Evolutionary conservation across 2,113 vertebrate species (phyloP), one percentile per base, ranked within the genome.

Genomic region (Toxotes chatareus): DNA sequence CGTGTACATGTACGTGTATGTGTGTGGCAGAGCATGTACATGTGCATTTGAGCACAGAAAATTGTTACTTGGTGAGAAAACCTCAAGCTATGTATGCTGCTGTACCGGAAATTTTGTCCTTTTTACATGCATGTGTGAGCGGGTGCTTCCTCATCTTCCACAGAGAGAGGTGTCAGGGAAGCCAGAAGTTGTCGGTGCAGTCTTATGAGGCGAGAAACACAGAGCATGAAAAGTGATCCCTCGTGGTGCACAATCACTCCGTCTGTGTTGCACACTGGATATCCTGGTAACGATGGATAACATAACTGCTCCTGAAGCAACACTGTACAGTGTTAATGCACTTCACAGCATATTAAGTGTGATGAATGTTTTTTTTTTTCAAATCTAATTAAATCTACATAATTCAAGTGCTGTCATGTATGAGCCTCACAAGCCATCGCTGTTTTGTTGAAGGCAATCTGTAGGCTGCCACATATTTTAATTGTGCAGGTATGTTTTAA

Each of bases 191-290:
- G 78, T 82, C 78, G 73, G 89, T 86, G 46, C n/a, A 42, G 56
- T 17, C 79, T 90, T 85, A 91, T 76, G 87, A 92, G 91, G 91
- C 68, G 82, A 73, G 76, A 89, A 87, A 82, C 63, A 83, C 80
- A 62, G 62, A 46, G 42, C 34, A 53, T 66, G 90, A 78, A 53
- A 90, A 56, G 51, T 53, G 60, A 90, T 86, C 81, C 44, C 27
- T 16, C 5, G 14, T 17, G 31, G 46, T 74, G 51, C 23, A 72
- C 42, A 67, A 59, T 36, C 59, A n/a, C 8, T 9, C 11, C 42
- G 51, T 32, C 49, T 34, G 55, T 32, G 40, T 36, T 13, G 36
- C 46, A 65, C 42, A 57, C 34, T 53, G 59, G 73, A 84, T 53
- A 88, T 64, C 73, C 49, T 55, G 62, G 34, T 5, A 75, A 88